A percentile compares a stretch with the other conserved stretches of the same genome.
phyloP scores from a whole-genome alignment of 2,797 vertebrate genomes.

The Limosa lapponica region DNA sequence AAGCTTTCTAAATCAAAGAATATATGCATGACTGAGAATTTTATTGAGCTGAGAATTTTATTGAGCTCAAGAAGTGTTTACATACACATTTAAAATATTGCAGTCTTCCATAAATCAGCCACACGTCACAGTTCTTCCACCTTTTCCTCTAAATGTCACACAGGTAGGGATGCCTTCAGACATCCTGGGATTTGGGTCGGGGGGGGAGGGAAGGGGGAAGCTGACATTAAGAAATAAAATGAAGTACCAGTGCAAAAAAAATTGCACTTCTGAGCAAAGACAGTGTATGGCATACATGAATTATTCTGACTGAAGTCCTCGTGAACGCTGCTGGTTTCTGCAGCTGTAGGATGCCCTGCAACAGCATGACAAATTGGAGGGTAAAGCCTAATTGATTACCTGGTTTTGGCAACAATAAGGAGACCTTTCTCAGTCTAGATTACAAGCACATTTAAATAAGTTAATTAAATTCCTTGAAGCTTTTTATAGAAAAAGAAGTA shows the following conservation, averaged over 20 bases:
- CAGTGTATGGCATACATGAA: not conserved
- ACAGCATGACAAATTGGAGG: not conserved
- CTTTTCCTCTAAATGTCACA: not conserved
- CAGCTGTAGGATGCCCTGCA: not conserved
- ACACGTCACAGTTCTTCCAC: not conserved
- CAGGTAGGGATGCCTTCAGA: not conserved
- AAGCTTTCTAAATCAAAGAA: not conserved
- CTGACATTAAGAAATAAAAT: not conserved
- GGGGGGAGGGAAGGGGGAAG: accelerated
- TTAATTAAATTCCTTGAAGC: not conserved
- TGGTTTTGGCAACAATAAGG: not conserved
- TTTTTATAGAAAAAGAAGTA: not conserved
- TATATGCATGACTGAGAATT: not conserved
- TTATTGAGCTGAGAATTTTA: not conserved
- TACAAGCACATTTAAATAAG: not conserved
- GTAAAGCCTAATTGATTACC: not conserved
- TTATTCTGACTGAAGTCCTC: slow-evolving; percentile 24
- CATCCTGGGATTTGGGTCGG: not conserved
- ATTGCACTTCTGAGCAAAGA: not conserved
- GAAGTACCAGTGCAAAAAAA: not conserved
- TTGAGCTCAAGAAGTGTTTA: not conserved
- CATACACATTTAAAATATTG: not conserved
- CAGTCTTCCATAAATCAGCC: accelerated
- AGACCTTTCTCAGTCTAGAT: not conserved
- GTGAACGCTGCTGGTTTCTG: not conserved